A percentile compares a stretch with the other conserved stretches of the same genome.
Evolutionary conservation across 2,888 invertebrate genomes (phyloP).

Genomic region (Hybos culiciformis): DNA sequence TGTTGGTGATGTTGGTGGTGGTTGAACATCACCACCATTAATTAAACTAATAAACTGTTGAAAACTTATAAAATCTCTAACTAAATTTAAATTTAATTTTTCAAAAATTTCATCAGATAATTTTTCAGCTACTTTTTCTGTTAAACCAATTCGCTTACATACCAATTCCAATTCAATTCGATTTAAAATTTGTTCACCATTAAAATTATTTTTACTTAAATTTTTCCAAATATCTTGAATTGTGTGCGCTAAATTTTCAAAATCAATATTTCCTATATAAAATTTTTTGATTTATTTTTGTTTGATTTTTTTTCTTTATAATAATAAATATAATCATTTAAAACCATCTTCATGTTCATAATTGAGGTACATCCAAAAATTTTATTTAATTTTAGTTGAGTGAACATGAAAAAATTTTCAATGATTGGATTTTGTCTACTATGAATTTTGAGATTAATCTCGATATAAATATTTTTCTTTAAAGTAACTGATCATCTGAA

Average conservation of each 20-base stretch:
- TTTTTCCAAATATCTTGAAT: constrained; percentile 49
- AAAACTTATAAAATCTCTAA: constrained; percentile 48
- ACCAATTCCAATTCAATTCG: constrained; percentile 47
- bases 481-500: too few relatives aligned
- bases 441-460: too few relatives aligned
- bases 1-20: not conserved
- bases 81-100: constrained; percentile 45
- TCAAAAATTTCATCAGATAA: constrained; percentile 50
- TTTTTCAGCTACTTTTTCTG: constrained; percentile 48
- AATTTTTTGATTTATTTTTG: constrained; percentile 1
- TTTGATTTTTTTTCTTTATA: too few relatives aligned
- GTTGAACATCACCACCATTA: constrained; percentile 35
- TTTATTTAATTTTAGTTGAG: too few relatives aligned
- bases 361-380: too few relatives aligned
- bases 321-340: too few relatives aligned
- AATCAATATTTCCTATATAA: constrained; percentile 27
- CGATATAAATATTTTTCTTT: too few relatives aligned
- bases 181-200: constrained; percentile 38
- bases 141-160: constrained; percentile 48
- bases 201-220: constrained; percentile 34
- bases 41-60: constrained; percentile 50
- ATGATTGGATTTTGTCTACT: too few relatives aligned
- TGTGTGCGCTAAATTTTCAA: constrained; percentile 39
- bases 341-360: too few relatives aligned
- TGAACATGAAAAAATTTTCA: too few relatives aligned